Base-by-base conservation (phyloP, 2,113 vertebrate species). In the Oreocharis arfaki region DNA sequence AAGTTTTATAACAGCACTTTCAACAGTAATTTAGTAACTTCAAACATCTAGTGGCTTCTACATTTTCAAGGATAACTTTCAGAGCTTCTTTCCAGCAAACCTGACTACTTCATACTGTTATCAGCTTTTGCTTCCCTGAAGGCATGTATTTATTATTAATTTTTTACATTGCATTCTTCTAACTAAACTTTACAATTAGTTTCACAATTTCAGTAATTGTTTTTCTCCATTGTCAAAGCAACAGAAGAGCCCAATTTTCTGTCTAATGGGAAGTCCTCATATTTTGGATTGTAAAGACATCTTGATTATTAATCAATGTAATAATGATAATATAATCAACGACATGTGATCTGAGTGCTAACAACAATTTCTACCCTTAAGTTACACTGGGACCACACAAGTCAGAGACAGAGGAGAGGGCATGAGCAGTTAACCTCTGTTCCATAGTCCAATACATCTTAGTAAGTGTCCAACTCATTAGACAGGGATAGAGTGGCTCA, bases 381-480 rank as follows among this genome's bases (percentile, higher is more conserved):
- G 61, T 95, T 95, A 89, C 0, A 1, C 26, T 65, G 37, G 27
- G 84, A 93, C 93, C 95, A 94, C 87, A 96, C 84, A 94, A 87
- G 81, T 84, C 53, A 94, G 77, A 91, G 57, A 84, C 52, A 89
- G 90, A 92, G 53, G 67, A 89, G 57, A 85, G 84, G 57, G 46
- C 78, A 61, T 83, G 55, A 94, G 57, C 70, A 91, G 89, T 95
- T 96, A 97, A 91, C 78, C 93, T 86, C 60, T 74, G 78, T 65
- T 94, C 94, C 42, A 39, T 16, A 73, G 84, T 71, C 93, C 82
- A 94, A 96, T 95, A 89, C 26, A 85, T 96, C 94, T 96, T 94
- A 73, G 81, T 89, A 96, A 95, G 57, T 84, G 87, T 93, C 78
- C 74, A 94, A 73, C 79, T 96, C 84, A 89, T 94, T 95, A 93